Evolutionary conservation across 2,888 invertebrate genomes (phyloP).

Genomic region (Aquatica leii): DNA sequence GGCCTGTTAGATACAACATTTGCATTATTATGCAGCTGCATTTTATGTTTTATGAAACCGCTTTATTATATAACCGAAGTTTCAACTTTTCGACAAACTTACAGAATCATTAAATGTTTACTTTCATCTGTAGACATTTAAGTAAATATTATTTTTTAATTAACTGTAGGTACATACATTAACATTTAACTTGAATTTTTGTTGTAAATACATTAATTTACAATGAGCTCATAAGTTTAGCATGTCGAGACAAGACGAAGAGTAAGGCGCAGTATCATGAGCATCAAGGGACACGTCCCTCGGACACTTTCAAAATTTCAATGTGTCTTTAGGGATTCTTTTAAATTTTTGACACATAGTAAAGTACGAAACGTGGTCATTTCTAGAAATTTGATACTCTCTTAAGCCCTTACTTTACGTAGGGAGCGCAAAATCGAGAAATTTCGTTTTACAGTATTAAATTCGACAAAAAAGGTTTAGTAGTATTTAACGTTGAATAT

Average conservation of each 20-base stretch:
- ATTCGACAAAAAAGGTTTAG: not conserved
- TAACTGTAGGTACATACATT: too few relatives aligned
- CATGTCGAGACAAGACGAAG: slow-evolving; percentile 27
- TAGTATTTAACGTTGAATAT: not conserved
- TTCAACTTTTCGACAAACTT: not conserved
- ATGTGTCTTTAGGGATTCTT: slow-evolving; percentile 60
- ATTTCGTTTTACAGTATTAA: not conserved
- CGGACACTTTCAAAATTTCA: slow-evolving; percentile 62
- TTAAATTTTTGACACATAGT: slow-evolving; percentile 63
- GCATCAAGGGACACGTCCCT: slow-evolving; percentile 59
- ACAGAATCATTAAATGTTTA: too few relatives aligned
- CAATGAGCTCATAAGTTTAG: slow-evolving; percentile 6
- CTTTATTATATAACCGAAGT: not conserved
- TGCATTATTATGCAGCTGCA: slow-evolving; percentile 7
- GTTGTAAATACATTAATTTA: too few relatives aligned
- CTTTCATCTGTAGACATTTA: too few relatives aligned
- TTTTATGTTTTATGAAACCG: not conserved
- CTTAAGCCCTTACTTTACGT: slow-evolving; percentile 23
- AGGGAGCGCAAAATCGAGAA: not conserved
- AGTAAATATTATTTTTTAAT: too few relatives aligned
- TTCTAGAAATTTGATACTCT: slow-evolving; percentile 54
- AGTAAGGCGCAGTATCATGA: slow-evolving; percentile 53
- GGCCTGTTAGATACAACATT: slow-evolving; percentile 22
- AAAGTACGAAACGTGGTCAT: slow-evolving; percentile 61
- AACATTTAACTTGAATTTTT: too few relatives aligned